phyloP scores from a whole-genome alignment of 1,140 invertebrate genomes.

The Tribolium castaneum region DNA sequence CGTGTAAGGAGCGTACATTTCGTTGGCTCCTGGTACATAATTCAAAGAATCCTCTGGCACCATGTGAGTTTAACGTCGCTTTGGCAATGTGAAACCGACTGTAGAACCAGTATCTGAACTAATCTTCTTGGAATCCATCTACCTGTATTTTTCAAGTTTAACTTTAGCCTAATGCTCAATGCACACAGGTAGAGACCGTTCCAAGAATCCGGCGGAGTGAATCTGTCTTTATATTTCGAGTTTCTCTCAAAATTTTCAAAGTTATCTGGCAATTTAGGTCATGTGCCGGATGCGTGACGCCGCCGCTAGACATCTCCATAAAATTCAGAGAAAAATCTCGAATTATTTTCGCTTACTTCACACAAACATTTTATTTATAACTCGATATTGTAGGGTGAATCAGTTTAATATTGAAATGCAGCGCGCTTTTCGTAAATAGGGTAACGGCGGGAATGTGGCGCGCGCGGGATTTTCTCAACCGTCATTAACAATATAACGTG shows the following conservation, averaged over 20 bases:
- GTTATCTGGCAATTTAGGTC: slow-evolving; percentile 2
- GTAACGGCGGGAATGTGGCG: not conserved
- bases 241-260: slow-evolving; percentile 3
- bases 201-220: not conserved
- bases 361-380: slow-evolving; percentile 25
- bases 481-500: not conserved
- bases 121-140: slow-evolving; percentile 16
- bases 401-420: not conserved
- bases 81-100: not conserved
- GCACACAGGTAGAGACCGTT: slow-evolving; percentile 9
- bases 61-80: not conserved
- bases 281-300: not conserved
- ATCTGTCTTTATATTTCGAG: not conserved
- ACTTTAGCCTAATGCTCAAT: not conserved
- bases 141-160: slow-evolving; percentile 10
- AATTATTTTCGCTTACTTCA: slow-evolving; percentile 25
- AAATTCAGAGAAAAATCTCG: slow-evolving; percentile 8
- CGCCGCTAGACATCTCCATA: not conserved
- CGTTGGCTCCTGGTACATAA: not conserved
- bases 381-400: not conserved
- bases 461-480: slow-evolving; percentile 22
- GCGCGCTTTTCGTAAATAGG: not conserved
- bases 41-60: not conserved
- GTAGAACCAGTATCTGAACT: slow-evolving; percentile 17
- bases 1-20: not conserved